These are phyloP conservation scores for Thereva nobilitata DNA, from an alignment of 2,888 invertebrate genomes.

Conservation along the genomic window DNA sequence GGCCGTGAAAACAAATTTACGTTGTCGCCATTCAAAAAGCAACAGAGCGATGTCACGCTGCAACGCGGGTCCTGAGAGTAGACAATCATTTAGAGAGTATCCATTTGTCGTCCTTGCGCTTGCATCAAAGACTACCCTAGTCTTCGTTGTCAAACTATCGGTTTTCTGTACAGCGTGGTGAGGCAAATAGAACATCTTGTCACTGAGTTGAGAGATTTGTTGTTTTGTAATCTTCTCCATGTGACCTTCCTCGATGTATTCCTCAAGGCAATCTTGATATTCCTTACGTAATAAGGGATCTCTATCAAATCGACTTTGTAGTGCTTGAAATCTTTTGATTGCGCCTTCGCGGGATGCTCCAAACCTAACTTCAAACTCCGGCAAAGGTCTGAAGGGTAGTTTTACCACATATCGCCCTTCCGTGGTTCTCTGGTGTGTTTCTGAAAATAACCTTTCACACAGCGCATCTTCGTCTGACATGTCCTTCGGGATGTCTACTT, in stretches of 20 bases:
- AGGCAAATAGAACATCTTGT: not conserved
- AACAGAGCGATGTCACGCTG: conserved; percentile 31
- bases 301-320: not conserved
- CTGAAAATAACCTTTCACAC: not conserved
- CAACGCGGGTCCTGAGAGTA: conserved; percentile 34
- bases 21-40: conserved; percentile 20
- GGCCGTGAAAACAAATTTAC: conserved; percentile 44
- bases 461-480: not conserved
- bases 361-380: not conserved
- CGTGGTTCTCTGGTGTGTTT: not conserved
- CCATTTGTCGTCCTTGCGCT: not conserved
- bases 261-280: too few relatives aligned
- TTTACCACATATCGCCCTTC: not conserved
- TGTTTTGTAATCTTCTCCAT: not conserved
- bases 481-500: not conserved
- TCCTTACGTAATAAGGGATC: not conserved
- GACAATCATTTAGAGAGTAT: not conserved
- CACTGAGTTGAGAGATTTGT: not conserved
- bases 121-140: conserved; percentile 9
- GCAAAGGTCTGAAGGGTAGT: not conserved
- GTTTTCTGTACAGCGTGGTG: not conserved
- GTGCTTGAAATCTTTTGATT: not conserved
- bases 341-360: not conserved
- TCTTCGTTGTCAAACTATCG: not conserved
- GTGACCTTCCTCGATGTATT: too few relatives aligned